Base-by-base conservation (phyloP, 2,113 vertebrate species). In the Hyperopisus bebe region DNA sequence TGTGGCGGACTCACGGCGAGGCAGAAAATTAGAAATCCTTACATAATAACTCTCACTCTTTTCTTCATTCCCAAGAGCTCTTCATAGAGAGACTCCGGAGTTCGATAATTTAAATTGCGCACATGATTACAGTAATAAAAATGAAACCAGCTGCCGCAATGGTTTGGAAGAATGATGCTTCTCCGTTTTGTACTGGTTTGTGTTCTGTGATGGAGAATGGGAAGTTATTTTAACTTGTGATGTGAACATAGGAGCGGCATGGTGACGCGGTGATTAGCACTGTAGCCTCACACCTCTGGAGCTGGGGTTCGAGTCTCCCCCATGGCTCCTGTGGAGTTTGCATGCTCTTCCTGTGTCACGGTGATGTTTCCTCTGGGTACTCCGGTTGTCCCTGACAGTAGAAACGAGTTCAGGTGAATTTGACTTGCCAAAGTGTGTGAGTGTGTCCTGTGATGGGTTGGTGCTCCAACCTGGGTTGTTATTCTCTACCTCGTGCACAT, bases 51-150 rank as follows among this genome's bases (percentile, higher is more conserved):
- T 87, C 90, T 46, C 42, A 3, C 27, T 17, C 5, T 42, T 80
- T 80, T 80, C 31, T 80, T 39, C 35, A 7, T 58, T 85, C 66
- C 77, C 24, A 27, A 84, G 86, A 83, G 58, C 84, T 85, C 77
- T 66, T 70, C 53, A 39, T n/a, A 66, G 58, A 88, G 62, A 89
- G 77, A 77, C 77, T 58, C 51, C 44, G 83, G 35, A 83, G 88
- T 85, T 88, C 8, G 85, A 88, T 88, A 84, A 77, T 91, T 86
- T 90, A 51, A 90, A 88, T 31, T 44, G 39, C 53, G 87, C 55
- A 88, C 89, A 90, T 88, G 58, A 90, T 90, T 77, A 90, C 77
- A 50, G 88, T 88, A 50, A 89, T 82, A 66, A 62, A 90, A 88
- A 87, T 35, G 50, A 85, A 31, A 88, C 83, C 53, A 83, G 87